A percentile compares a stretch with the other conserved stretches of the same genome.
Conservation (phyloP, 2,888 invertebrate genomes). For the Conops quadrifasciatus region DNA sequence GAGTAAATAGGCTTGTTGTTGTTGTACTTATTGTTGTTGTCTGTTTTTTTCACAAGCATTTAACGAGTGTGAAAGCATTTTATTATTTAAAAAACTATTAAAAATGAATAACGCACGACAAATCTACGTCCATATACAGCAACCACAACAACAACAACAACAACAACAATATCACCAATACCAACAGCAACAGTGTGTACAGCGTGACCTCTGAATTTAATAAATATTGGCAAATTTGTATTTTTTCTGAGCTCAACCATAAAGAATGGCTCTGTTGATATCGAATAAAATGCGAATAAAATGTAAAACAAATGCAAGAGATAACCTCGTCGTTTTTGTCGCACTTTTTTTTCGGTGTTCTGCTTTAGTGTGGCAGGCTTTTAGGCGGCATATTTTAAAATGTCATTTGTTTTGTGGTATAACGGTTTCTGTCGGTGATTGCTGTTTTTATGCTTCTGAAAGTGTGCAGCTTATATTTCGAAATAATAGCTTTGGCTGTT, state of each 20-base stretch:
- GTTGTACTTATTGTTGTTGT: too few species aligned
- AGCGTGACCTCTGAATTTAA: neutral
- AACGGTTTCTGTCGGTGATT: neutral
- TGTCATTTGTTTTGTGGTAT: conserved; percentile 23
- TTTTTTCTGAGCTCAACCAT: too few species aligned
- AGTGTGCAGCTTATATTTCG: neutral
- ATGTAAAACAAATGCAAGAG: neutral
- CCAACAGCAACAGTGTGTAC: conserved; percentile 1
- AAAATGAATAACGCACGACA: conserved; percentile 9
- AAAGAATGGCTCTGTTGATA: too few species aligned
- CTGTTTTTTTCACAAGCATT: neutral
- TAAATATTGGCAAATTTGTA: conserved; percentile 40
- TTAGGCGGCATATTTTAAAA: conserved; percentile 49
- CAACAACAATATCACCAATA: conserved; percentile 2
- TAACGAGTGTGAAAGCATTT: conserved; percentile 26
- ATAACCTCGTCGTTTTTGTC: neutral
- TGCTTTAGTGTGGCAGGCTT: conserved; percentile 40
- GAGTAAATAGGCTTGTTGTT: too few species aligned
- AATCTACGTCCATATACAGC: neutral
- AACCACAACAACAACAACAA: conserved; percentile 1
- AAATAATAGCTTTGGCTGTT: conserved; percentile 7
- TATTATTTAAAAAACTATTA: conserved; percentile 31
- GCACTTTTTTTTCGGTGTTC: too few species aligned
- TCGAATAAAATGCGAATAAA: conserved; percentile 31
- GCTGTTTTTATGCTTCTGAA: conserved; percentile 2